Conservation (phyloP, 2,888 invertebrate genomes). For the Temnothorax rugatulus region DNA sequence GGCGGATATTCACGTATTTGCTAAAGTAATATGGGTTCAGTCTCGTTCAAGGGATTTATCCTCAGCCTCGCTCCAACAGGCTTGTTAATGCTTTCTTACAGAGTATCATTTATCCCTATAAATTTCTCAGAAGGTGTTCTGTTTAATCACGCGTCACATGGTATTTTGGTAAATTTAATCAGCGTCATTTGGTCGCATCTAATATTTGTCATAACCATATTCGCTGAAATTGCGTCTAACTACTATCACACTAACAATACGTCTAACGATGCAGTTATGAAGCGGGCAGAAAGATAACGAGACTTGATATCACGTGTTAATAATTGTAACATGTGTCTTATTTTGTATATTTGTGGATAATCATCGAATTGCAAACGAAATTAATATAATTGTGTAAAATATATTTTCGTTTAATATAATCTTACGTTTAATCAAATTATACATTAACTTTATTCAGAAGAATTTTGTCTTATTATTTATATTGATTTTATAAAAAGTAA, state of each 20-base stretch:
- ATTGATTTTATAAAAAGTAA: background rate
- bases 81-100: constrained; percentile 75
- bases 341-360: background rate
- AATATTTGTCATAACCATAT: constrained; percentile 71
- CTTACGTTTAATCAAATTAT: background rate
- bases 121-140: constrained; percentile 63
- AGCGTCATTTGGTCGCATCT: constrained; percentile 69
- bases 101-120: constrained; percentile 65
- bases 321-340: background rate
- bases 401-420: background rate
- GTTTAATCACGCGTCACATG: constrained; percentile 70
- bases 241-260: constrained; percentile 76
- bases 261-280: constrained; percentile 67
- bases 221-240: constrained; percentile 74
- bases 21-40: constrained; percentile 74
- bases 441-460: background rate
- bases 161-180: constrained; percentile 74
- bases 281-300: constrained; percentile 65
- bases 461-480: background rate
- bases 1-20: constrained; percentile 69
- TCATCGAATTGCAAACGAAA: background rate
- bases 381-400: background rate
- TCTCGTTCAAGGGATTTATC: constrained; percentile 70
- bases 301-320: constrained; percentile 30
- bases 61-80: constrained; percentile 73